These are phyloP conservation scores for Branchinecta sandiegonensis DNA, from an alignment of 2,888 invertebrate species.

Conservation along the genomic window DNA sequence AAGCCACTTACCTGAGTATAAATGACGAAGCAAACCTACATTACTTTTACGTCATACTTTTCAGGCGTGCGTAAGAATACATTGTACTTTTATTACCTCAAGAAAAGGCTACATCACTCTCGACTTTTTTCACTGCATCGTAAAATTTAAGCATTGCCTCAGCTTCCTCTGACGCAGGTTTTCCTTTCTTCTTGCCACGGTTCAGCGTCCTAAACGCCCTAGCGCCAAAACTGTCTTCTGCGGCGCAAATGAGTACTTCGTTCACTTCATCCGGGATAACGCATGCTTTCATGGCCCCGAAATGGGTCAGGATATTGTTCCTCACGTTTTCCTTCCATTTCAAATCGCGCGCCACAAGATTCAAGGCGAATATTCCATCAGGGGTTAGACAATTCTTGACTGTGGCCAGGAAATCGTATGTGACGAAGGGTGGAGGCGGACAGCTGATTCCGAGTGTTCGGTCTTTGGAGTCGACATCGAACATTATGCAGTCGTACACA, in stretches of 20 bases:
- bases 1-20: too few relatives aligned
- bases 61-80: too few relatives aligned
- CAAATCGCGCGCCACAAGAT: slow-evolving; percentile 7
- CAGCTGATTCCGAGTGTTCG: slow-evolving; percentile 70
- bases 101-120: too few relatives aligned
- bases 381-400: slow-evolving; percentile 43
- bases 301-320: neutral
- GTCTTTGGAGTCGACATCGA: slow-evolving; percentile 91
- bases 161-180: too few relatives aligned
- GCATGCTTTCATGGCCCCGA: neutral
- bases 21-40: too few relatives aligned
- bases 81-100: too few relatives aligned
- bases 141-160: too few relatives aligned
- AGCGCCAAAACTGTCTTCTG: neutral
- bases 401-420: slow-evolving; percentile 44
- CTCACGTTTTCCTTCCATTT: neutral
- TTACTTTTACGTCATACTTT: too few relatives aligned
- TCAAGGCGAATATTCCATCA: slow-evolving; percentile 40
- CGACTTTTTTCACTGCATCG: too few relatives aligned
- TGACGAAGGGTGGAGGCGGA: slow-evolving; percentile 72
- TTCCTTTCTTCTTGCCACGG: too few relatives aligned
- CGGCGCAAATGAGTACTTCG: slow-evolving; percentile 5
- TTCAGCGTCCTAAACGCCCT: too few relatives aligned
- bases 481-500: slow-evolving; percentile 57
- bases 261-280: neutral